Percentiles rank a stretch among this genome's conserved stretches.
Evolutionary conservation across 2,888 invertebrate species (phyloP).

Genomic region (Autographa gamma): DNA sequence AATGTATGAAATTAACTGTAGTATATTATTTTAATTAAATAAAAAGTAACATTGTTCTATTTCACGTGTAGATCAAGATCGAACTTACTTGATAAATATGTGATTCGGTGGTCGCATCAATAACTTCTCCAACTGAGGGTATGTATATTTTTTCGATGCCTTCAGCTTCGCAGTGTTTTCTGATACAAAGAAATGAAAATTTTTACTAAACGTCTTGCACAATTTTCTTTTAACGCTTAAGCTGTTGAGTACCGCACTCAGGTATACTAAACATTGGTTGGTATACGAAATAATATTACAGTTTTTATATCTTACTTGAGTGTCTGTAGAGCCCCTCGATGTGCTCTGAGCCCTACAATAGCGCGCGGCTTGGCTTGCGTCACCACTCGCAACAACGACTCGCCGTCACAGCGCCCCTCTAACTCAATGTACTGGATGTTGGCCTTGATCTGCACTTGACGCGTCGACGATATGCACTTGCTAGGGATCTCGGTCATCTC

Average conservation of each 20-base stretch:
- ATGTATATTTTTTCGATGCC: constrained; percentile 92
- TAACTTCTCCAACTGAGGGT: constrained; percentile 94
- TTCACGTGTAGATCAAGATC: background rate
- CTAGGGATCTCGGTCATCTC: constrained; percentile 93
- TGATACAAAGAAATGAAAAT: constrained; percentile 63
- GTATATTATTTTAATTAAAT: no score
- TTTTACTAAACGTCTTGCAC: no score
- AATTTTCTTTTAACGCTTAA: no score
- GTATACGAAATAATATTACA: no score
- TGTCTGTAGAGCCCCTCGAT: constrained; percentile 62
- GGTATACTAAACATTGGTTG: no score
- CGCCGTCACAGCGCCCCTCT: constrained; percentile 97
- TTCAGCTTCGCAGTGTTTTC: constrained; percentile 91
- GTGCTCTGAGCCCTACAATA: constrained; percentile 89
- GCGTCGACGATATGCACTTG: constrained; percentile 94
- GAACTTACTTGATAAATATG: constrained; percentile 97
- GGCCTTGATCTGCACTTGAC: constrained; percentile 94
- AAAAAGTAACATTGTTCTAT: no score
- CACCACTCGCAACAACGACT: constrained; percentile 94
- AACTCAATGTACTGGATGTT: constrained; percentile 98
- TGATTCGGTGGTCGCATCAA: constrained; percentile 99
- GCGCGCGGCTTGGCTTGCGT: constrained; percentile 94
- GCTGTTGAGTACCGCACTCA: no score
- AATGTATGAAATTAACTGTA: no score
- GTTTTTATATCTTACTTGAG: constrained; percentile 63